Evolutionary conservation across 2,888 invertebrate genomes (phyloP).

Genomic region (Acrobasis suavella): DNA sequence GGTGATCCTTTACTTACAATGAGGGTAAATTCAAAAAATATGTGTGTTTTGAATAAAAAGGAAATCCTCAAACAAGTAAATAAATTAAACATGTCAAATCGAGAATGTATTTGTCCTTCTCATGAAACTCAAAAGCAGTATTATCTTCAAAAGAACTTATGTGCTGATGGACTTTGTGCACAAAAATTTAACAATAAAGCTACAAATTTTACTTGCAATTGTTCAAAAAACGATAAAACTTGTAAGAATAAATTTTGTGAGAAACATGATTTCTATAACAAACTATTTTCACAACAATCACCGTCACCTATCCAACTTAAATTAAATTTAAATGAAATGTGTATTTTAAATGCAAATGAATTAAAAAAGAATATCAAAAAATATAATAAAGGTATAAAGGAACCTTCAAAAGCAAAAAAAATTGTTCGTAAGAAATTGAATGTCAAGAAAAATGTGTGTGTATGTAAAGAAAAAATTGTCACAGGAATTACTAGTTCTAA

Average conservation of each 20-base stretch:
- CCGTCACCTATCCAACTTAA: not conserved
- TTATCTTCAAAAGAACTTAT: constrained; percentile 32
- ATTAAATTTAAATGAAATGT: constrained; percentile 4
- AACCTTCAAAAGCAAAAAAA: not conserved
- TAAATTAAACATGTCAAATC: constrained; percentile 30
- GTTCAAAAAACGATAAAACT: not conserved
- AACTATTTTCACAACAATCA: not conserved
- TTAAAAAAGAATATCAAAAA: not conserved
- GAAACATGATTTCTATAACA: not conserved
- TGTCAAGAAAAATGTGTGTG: not conserved
- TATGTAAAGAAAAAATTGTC: not conserved
- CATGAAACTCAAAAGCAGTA: constrained; percentile 22
- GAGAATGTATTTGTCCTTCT: constrained; percentile 43
- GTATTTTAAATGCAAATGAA: constrained; percentile 8
- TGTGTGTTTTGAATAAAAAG: constrained; percentile 41
- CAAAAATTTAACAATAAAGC: constrained; percentile 28
- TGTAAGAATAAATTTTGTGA: not conserved
- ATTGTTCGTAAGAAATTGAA: not conserved
- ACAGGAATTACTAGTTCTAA: not conserved
- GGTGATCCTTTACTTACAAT: constrained; percentile 44
- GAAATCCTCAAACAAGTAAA: constrained; percentile 43
- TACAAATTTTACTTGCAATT: not conserved
- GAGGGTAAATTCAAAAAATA: constrained; percentile 40
- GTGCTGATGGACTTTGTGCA: constrained; percentile 35
- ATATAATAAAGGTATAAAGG: not conserved